Conservation (phyloP, 2,113 vertebrate genomes). For the Alexandromys fortis region DNA sequence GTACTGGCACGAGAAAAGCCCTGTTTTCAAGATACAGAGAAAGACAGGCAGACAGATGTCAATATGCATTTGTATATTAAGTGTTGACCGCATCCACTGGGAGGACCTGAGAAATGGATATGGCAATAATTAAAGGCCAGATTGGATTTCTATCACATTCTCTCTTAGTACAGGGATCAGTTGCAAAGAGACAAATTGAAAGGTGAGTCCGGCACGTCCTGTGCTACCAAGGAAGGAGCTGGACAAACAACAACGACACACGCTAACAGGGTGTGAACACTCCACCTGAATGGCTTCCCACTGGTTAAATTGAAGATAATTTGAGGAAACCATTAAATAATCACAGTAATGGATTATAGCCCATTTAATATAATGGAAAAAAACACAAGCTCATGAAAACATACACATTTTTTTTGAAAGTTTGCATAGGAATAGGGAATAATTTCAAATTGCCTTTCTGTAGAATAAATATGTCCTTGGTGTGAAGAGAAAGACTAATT, state of each 20-base stretch:
- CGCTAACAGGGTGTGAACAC: not conserved
- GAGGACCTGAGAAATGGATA: not conserved
- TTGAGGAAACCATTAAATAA: slow-evolving; percentile 24
- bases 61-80: not conserved
- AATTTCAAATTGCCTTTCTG: not conserved
- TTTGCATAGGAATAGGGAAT: not conserved
- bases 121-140: not conserved
- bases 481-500: not conserved
- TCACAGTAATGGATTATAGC: not conserved
- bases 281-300: not conserved
- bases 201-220: not conserved
- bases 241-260: not conserved
- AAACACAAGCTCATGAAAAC: not conserved
- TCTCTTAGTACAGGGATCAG: not conserved
- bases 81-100: not conserved
- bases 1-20: not conserved
- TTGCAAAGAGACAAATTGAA: not conserved
- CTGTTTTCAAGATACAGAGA: not conserved
- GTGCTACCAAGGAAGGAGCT: not conserved
- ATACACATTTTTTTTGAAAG: not conserved
- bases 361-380: slow-evolving; percentile 10
- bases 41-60: not conserved
- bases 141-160: slow-evolving; percentile 25
- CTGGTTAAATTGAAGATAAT: not conserved
- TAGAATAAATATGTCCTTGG: not conserved